Percentiles rank a stretch among this genome's conserved stretches.
Conservation (phyloP, 2,888 invertebrate species). For the Drosophila lutescens region DNA sequence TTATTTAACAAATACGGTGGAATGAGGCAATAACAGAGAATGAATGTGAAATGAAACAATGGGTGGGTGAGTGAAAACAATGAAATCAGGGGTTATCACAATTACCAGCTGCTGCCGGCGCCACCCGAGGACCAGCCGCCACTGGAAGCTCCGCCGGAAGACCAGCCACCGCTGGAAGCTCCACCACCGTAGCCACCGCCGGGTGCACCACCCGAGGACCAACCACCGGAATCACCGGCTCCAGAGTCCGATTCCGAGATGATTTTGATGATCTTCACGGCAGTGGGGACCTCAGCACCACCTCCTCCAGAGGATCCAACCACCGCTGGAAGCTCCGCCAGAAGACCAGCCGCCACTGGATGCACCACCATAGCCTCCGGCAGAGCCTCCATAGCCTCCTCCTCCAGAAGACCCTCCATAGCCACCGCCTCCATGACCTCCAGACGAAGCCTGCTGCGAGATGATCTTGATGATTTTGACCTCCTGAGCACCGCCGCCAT, state of each 20-base stretch:
- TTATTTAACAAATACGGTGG: conserved; percentile 65
- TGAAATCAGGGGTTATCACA: conserved; percentile 52
- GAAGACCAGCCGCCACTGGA: conserved; percentile 53
- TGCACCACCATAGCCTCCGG: conserved; percentile 52
- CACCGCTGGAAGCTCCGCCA: conserved; percentile 40
- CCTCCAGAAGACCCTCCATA: conserved; percentile 53
- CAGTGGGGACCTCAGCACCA: conserved; percentile 10
- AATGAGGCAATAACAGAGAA: conserved; percentile 12
- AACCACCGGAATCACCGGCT: conserved; percentile 27
- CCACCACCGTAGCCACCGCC: conserved; percentile 38
- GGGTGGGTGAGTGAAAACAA: conserved; percentile 11
- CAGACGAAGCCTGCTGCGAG: conserved; percentile 55
- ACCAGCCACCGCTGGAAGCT: conserved; percentile 48
- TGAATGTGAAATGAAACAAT: conserved; percentile 38
- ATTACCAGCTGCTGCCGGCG: conserved; percentile 64
- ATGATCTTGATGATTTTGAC: conserved; percentile 65
- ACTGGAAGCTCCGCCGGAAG: conserved; percentile 21
- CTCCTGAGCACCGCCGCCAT: conserved; percentile 53
- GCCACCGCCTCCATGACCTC: conserved; percentile 63
- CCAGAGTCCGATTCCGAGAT: conserved; percentile 35
- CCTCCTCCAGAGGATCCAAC: conserved; percentile 46
- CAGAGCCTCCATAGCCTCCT: conserved; percentile 41
- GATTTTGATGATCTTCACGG: conserved; percentile 39
- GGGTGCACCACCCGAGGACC: conserved; percentile 37
- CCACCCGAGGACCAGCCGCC: conserved; percentile 33